Conservation (phyloP, 1,140 invertebrate species). For the Drosophila pallidifrons region DNA sequence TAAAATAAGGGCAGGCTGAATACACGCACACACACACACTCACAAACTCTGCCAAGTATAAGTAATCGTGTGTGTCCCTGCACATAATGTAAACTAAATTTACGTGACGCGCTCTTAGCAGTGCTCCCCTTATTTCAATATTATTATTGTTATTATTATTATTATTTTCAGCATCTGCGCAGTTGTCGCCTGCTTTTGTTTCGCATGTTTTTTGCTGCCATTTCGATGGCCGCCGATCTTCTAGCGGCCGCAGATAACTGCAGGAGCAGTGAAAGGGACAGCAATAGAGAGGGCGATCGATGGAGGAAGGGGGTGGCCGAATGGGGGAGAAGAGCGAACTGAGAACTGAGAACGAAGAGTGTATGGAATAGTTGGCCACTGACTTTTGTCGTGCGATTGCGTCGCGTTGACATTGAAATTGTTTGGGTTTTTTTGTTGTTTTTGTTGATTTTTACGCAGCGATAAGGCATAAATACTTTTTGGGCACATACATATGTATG, state of each 20-base stretch:
- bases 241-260: constrained; percentile 73
- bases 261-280: constrained; percentile 34
- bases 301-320: background rate
- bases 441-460: constrained; percentile 77
- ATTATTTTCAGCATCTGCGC: constrained; percentile 71
- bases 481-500: constrained; percentile 21
- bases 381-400: constrained; percentile 68
- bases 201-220: constrained; percentile 70
- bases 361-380: constrained; percentile 64
- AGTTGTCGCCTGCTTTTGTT: constrained; percentile 62
- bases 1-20: constrained; percentile 47
- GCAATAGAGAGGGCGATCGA: background rate
- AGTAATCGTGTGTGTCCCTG: background rate
- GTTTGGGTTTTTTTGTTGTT: constrained; percentile 65
- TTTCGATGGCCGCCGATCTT: constrained; percentile 66
- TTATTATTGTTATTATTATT: constrained; percentile 52
- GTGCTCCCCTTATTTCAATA: constrained; percentile 30
- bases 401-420: constrained; percentile 80
- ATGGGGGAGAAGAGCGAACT: background rate
- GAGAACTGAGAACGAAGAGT: background rate
- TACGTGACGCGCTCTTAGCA: constrained; percentile 53
- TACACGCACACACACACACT: background rate
- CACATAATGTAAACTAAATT: constrained; percentile 69
- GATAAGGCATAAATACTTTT: constrained; percentile 78
- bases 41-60: background rate